Base-by-base conservation (phyloP, 1,140 invertebrate species). In the Leguminivora glycinivorella region DNA sequence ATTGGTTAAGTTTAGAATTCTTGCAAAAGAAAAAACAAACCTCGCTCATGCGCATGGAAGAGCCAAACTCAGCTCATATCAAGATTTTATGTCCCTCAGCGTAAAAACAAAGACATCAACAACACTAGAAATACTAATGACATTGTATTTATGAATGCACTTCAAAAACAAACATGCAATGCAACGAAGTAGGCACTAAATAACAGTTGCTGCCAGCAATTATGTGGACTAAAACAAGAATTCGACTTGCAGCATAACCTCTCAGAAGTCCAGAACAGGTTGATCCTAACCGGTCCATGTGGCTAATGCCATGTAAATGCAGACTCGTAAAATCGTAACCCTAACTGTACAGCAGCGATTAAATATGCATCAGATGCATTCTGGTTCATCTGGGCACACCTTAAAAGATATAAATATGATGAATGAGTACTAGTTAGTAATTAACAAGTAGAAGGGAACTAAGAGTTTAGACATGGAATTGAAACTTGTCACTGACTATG, bases 291-390 rank as follows among this genome's bases (percentile, higher is more conserved):
- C 26, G 58, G 58, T 63, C 58, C 58, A 2, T 31, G 58, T 63
- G 25, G 25, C 26, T 63, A 63, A 63, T 63, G 17, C 58, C 17
- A 34, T 63, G 25, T 29, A 63, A 63, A 26, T 63, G 26, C 26
- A n/a, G 26, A 63, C 58, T 29, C 58, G 56, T 60, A 60, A 60
- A 63, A 17, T 29, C 26, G 58, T 29, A 63, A 31, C 58, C 25
- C 58, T 63, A 63, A 63, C 58, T 63, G 58, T 63, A 31, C 25
- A 34, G 22, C 22, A 5, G 0, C 26, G 58, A 63, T 63, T 63
- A 17, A 63, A 63, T 63, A 63, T 63, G 58, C 58, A 63, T 29
- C 58, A 63, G 29, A 24, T 63, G 58, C 58, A 63, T 63, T 63
- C 29, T 63, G 25, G 58, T 9, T 24, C 24, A 9, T 26, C 56